Evolutionary conservation across 2,113 vertebrate genomes (phyloP).

Genomic region (Ammospiza caudacuta): DNA sequence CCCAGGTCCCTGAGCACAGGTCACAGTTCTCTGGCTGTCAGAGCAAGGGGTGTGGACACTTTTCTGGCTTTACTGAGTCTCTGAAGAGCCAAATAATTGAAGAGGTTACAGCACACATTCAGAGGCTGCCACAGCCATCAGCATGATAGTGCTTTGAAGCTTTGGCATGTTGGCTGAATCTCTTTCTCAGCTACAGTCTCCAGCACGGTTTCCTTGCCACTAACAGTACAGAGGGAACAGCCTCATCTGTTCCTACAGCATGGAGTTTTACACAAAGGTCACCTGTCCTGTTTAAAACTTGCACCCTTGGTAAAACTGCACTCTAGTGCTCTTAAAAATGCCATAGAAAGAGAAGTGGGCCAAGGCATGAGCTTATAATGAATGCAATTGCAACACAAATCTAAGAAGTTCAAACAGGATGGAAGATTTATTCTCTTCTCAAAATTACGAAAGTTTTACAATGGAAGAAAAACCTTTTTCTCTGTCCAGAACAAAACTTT

Average conservation of each 20-base stretch:
- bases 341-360: not conserved
- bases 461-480: not conserved
- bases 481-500: not conserved
- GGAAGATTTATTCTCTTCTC: not conserved
- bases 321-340: not conserved
- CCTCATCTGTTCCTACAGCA: not conserved
- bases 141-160: not conserved
- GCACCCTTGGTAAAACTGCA: not conserved
- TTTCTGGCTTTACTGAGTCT: not conserved
- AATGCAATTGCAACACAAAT: not conserved
- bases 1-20: too few species aligned
- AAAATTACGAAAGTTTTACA: not conserved
- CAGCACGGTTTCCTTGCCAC: not conserved
- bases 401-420: not conserved
- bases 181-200: not conserved
- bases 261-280: not conserved
- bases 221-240: not conserved
- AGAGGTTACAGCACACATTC: not conserved
- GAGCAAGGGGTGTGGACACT: not conserved
- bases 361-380: not conserved
- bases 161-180: not conserved
- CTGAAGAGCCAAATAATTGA: not conserved
- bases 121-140: not conserved
- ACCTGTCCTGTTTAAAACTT: not conserved
- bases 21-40: not conserved